Evolutionary conservation across 2,888 invertebrate species (phyloP), one percentile per base, ranked within the genome.

Genomic region (Ischnus inquisitorius): DNA sequence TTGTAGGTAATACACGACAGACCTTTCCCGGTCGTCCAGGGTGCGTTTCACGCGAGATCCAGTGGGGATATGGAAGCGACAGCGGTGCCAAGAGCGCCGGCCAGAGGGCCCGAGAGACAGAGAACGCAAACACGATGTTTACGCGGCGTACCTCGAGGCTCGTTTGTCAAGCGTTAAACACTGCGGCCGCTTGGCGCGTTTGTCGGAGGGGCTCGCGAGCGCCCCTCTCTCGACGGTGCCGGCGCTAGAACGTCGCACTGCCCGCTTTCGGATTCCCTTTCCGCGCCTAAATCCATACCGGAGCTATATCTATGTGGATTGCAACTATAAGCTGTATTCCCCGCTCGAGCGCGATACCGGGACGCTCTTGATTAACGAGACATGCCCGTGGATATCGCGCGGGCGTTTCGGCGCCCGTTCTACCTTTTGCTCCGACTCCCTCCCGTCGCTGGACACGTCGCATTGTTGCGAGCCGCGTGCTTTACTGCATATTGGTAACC

Each of bases 111-210:
- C 39, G 51, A 75, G 68, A 69, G 57, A 71, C 62, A 69, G 67
- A 78, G 65, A 75, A 69, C 64, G 65, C 82, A 85, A n/a, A 88
- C 88, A 83, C 87, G 85, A 88, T 91, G 90, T 91, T 90, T 90
- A 90, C 89, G 89, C 87, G 84, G 85, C 87, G 87, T 86, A 88
- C 85, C 87, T 88, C 86, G 87, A 88, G 86, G 89, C 88, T 90
- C 92, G 91, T 93, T 92, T 92, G 92, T 93, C 92, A 93, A 90
- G 85, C 88, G 90, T 91, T 92, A 92, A 93, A 92, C 90, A 87
- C 84, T 88, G 72, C 54, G 79, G 67, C 77, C 74, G 74, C 75
- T 78, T 69, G 82, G 78, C 54, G 64, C 64, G 82, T 60, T 46
- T 19, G 60, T 75, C n/a, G 39, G 67, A 60, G 79, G 79, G 67